Evolutionary conservation across 2,113 vertebrate genomes (phyloP).

Genomic region (Pituophis catenifer): DNA sequence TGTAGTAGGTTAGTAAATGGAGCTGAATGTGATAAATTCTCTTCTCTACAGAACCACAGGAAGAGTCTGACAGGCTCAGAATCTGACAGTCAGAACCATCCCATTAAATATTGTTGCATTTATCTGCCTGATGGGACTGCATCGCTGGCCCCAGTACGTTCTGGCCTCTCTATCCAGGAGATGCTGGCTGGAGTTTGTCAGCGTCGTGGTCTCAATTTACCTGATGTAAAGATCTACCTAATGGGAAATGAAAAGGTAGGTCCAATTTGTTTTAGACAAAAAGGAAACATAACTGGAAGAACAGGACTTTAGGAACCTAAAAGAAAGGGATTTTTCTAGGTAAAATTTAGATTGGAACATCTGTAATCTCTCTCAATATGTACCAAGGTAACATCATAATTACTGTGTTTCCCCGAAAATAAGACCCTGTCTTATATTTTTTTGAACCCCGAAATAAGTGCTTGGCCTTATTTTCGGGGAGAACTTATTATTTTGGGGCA

Average conservation of each 20-base stretch:
- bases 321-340: background rate
- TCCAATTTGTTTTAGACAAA: background rate
- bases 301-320: background rate
- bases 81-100: conserved; percentile 65
- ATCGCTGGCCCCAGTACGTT: conserved; percentile 80
- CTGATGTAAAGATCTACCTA: conserved; percentile 88
- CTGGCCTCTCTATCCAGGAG: conserved; percentile 79
- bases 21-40: background rate
- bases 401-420: too few species aligned
- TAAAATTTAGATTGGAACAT: background rate
- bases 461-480: too few species aligned
- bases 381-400: background rate
- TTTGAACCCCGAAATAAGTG: too few species aligned
- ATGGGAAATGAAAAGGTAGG: conserved; percentile 89
- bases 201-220: conserved; percentile 87
- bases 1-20: background rate
- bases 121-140: conserved; percentile 91
- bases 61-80: conserved; percentile 70
- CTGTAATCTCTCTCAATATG: background rate
- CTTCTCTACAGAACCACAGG: conserved; percentile 63
- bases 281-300: background rate
- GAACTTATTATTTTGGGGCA: too few species aligned
- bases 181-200: conserved; percentile 89
- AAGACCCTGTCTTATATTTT: too few species aligned
- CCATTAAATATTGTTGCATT: conserved; percentile 89